These are phyloP conservation scores for Epinotia bilunana DNA, from an alignment of 2,888 invertebrate species.

Conservation along the genomic window DNA sequence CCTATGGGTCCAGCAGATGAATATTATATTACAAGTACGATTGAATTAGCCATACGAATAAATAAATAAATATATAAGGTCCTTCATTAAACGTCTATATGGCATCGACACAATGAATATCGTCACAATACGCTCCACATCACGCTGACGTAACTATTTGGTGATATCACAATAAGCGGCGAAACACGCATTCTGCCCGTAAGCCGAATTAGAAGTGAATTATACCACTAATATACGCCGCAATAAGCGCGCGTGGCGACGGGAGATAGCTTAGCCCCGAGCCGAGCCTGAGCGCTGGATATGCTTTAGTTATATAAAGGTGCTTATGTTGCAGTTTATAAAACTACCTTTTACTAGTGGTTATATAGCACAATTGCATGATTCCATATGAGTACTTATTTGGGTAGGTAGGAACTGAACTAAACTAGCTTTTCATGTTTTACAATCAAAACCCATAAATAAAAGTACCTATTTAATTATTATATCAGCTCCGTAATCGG, in stretches of 20 bases:
- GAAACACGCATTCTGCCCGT: constrained; percentile 57
- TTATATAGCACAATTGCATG: neutral
- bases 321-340: constrained; percentile 10
- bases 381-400: neutral
- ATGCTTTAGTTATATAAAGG: constrained; percentile 22
- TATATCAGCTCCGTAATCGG: no score
- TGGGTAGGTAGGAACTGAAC: neutral
- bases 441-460: neutral
- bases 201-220: constrained; percentile 68
- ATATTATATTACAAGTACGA: no score
- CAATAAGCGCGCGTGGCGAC: constrained; percentile 66
- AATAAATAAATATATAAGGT: neutral
- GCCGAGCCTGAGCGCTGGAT: neutral
- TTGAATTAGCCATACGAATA: no score
- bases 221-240: constrained; percentile 68
- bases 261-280: constrained; percentile 62
- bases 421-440: neutral
- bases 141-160: constrained; percentile 9
- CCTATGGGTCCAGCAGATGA: no score
- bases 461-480: no score
- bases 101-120: neutral
- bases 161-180: constrained; percentile 20
- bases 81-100: neutral
- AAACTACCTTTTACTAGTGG: neutral
- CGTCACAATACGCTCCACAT: neutral